Base-by-base conservation (phyloP, 2,888 invertebrate species). In the Catocala nupta region DNA sequence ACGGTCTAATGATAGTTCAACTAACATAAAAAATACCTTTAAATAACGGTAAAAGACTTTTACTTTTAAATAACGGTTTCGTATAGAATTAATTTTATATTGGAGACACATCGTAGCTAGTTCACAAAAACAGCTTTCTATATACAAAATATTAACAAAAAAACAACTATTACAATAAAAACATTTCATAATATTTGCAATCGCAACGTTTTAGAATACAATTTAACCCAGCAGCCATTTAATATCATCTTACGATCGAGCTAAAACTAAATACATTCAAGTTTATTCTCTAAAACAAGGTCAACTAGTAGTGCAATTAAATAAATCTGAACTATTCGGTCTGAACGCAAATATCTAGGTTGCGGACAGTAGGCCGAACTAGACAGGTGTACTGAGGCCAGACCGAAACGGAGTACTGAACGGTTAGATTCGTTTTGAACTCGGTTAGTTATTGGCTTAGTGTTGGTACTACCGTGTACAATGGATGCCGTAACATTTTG, bases 291-390 rank as follows among this genome's bases (percentile, higher is more conserved):
- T 5, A 25, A 45, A 60, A 65, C 53, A 65, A 65, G 64, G 64
- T 53, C 39, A 49, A 53, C 52, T 39, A 42, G 61, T 39, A 42
- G 34, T 33, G 62, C 62, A 66, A 56, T 66, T 59, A 66, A 56
- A 62, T 66, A 56, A 61, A 59, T 66, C 44, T 58, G 47, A 36
- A 62, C 49, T 60, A 54, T 50, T 53, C 7, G 44, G 52, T 55
- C 48, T 53, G 48, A 36, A 47, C 50, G 39, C 59, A 54, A 13
- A 16, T 55, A 66, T 66, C 62, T 63, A 54, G 66, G 66, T 63
- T 63, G 59, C 62, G 43, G 60, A 65, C 55, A 59, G n/a, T 60
- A 54, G 59, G 59, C 59, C 51, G 56, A 55, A 51, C 39, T 25
- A 51, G 54, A 54, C 65, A 65, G 60, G 60, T 65, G 65, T 48